Evolutionary conservation across 2,888 invertebrate species (phyloP).

Genomic region (Pteria penguin): DNA sequence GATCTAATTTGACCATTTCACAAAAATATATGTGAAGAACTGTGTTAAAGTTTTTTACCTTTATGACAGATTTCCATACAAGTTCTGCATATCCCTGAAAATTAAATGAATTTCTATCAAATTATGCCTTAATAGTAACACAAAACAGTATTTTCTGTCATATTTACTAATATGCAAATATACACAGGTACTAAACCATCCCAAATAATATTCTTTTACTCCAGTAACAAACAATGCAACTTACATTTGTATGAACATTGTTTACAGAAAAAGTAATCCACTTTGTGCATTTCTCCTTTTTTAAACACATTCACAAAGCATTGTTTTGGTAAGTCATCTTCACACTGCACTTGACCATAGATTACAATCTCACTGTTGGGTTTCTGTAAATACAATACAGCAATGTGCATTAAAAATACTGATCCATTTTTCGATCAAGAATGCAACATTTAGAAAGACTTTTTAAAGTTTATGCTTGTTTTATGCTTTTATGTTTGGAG

Average conservation of each 20-base stretch:
- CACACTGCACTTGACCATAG: conserved; percentile 61
- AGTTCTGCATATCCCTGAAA: conserved; percentile 71
- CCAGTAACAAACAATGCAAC: no score
- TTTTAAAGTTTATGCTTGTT: no score
- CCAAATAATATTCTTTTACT: no score
- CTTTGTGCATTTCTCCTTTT: conserved; percentile 52
- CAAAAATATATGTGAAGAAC: no score
- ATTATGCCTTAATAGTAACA: not conserved
- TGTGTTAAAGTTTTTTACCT: no score
- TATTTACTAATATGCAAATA: no score
- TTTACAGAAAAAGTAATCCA: conserved; percentile 75
- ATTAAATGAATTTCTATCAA: not conserved
- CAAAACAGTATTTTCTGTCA: no score
- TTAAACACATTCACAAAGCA: conserved; percentile 70
- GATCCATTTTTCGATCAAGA: not conserved
- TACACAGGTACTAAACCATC: no score
- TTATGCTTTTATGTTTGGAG: no score
- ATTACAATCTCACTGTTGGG: conserved; percentile 74
- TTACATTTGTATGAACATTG: conserved; percentile 74
- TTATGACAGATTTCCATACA: conserved; percentile 72
- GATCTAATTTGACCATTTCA: no score
- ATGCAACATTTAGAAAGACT: no score
- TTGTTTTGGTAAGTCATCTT: conserved; percentile 73
- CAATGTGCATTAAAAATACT: not conserved
- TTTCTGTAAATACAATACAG: conserved; percentile 57